These are phyloP conservation scores for Ariolimax columbianus DNA, from an alignment of 2,888 invertebrate genomes.

Conservation along the genomic window DNA sequence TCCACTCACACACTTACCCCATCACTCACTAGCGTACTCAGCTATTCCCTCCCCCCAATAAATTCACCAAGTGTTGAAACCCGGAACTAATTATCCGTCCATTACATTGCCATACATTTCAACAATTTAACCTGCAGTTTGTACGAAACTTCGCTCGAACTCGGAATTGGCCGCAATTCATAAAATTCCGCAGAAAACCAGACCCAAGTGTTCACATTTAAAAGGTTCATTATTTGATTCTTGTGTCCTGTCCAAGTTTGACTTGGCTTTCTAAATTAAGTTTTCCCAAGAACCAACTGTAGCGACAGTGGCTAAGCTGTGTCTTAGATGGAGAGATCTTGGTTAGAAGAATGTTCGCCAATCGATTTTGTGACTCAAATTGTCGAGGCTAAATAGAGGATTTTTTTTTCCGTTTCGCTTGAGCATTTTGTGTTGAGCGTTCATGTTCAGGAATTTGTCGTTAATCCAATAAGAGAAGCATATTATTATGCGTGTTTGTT, in stretches of 20 bases:
- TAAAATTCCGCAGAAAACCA: background rate
- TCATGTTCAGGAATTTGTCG: background rate
- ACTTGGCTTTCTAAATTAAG: background rate
- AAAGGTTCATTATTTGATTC: constrained; percentile 26
- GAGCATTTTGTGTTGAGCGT: background rate
- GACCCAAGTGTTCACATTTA: constrained; percentile 5
- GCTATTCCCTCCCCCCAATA: background rate
- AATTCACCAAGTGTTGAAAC: too few species aligned
- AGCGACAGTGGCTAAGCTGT: constrained; percentile 3
- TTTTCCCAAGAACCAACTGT: background rate
- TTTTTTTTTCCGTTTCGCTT: background rate
- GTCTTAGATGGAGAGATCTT: background rate
- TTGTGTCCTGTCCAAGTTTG: constrained; percentile 8
- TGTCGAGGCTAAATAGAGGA: background rate
- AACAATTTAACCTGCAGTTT: background rate
- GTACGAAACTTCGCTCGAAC: background rate
- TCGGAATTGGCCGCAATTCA: background rate
- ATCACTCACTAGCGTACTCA: too few species aligned
- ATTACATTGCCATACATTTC: background rate
- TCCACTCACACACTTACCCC: too few species aligned
- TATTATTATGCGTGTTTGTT: too few species aligned
- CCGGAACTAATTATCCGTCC: background rate
- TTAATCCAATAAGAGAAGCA: background rate
- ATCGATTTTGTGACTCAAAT: constrained; percentile 2
- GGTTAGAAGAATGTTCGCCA: background rate